These are phyloP conservation scores for Pteronotus mesoamericanus DNA, from an alignment of 2,797 vertebrate species.

Conservation along the genomic window DNA sequence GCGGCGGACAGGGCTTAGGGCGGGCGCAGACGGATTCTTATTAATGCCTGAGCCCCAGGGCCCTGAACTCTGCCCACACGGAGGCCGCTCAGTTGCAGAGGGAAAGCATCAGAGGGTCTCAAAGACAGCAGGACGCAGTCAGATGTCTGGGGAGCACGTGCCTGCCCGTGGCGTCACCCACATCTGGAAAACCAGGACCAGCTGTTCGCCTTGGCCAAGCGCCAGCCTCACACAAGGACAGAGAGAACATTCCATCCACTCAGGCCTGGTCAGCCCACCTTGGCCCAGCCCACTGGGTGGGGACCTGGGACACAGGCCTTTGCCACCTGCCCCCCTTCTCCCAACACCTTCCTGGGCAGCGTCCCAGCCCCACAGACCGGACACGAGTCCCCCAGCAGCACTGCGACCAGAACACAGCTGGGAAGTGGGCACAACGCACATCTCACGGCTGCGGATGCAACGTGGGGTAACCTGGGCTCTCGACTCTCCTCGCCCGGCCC, in stretches of 20 bases:
- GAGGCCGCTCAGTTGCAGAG: background rate
- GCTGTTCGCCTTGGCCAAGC: background rate
- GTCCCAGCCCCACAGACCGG: accelerated
- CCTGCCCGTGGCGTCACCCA: background rate
- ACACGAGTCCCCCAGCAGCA: background rate
- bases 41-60: background rate
- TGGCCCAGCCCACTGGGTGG: background rate
- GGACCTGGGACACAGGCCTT: background rate
- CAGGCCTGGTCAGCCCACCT: background rate
- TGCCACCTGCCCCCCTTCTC: background rate
- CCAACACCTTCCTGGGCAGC: background rate
- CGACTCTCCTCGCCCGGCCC: background rate
- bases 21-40: background rate
- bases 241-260: background rate
- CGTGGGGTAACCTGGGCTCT: background rate
- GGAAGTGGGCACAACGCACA: background rate
- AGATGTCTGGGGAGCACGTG: accelerated
- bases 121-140: accelerated
- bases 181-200: background rate
- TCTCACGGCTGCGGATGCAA: background rate
- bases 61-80: background rate
- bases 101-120: background rate
- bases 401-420: no score
- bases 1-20: background rate
- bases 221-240: background rate